Base-by-base conservation (phyloP, 2,113 vertebrate genomes). In the Nannospalax galili region DNA sequence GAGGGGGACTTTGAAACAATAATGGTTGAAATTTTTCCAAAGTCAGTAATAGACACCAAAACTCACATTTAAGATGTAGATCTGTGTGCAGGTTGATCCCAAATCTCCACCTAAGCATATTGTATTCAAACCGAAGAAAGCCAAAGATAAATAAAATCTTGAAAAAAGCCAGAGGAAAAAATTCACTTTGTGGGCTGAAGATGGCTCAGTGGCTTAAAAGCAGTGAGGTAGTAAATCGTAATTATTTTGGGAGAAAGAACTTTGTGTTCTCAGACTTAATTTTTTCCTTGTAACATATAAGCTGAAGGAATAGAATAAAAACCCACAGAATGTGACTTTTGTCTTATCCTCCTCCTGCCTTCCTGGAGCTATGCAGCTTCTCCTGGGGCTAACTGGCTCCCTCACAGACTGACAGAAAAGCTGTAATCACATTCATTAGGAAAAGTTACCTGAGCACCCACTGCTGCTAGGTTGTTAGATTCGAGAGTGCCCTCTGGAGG, bases 221-320 rank as follows among this genome's bases (percentile, higher is more conserved):
- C 48, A 52, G 48, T 52, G 48, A 11, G 48, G 48, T 52, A 52
- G n/a, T 1, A 64, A 42, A 65, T 32, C 77, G 5, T 37, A 81
- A 77, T 89, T 82, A 90, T 70, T 92, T 64, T 70, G 75, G 67
- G 48, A 92, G 84, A 64, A 52, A 58, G 69, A 70, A 74, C n/a
- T 84, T 74, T 42, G 40, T 64, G 7, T 91, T 64, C 30, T 87
- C 45, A 87, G 84, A 72, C 67, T 37, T 40, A 84, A 69, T 35
- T 42, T 48, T 60, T 77, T 52, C 85, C 48, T 78, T 79, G n/a
- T 74, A 22, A 40, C 67, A 11, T 42, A 65, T n/a, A n/a, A n/a
- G 28, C 64, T 40, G 70, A 75, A 78, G 28, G 84, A 85, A 65
- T 10, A 80, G 17, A 17, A 0, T 72, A 75, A 48, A 26, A 9